Conservation (phyloP, 64 coral and sea anemone genomes). For the Montipora sp. region DNA sequence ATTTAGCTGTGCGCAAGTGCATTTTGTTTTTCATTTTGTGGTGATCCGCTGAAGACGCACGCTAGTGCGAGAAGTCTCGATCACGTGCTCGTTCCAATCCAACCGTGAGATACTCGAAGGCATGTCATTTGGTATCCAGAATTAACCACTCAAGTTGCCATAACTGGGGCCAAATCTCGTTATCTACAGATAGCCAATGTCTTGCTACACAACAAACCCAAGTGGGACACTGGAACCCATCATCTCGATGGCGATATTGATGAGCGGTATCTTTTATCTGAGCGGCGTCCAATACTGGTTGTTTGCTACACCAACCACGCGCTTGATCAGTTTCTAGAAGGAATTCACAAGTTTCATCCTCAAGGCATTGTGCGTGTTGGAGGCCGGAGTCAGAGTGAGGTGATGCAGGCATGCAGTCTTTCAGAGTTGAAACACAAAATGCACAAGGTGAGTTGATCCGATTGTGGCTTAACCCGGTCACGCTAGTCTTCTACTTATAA, state of each 20-base stretch:
- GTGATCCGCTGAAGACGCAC: too few species aligned
- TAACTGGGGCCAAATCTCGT: background rate
- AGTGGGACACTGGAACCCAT: slow-evolving; percentile 79
- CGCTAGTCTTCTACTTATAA: too few species aligned
- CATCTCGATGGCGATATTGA: slow-evolving; percentile 1
- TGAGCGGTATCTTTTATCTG: background rate
- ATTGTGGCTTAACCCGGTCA: background rate
- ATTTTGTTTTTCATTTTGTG: too few species aligned
- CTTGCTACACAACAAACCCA: slow-evolving; percentile 78
- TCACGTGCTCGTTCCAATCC: too few species aligned
- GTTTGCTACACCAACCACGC: slow-evolving; percentile 95
- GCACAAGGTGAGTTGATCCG: slow-evolving; percentile 42
- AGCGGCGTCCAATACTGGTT: slow-evolving; percentile 73
- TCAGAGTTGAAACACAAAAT: slow-evolving; percentile 58
- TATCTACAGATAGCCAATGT: slow-evolving; percentile 75
- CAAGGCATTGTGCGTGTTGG: slow-evolving; percentile 75
- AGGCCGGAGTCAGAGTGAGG: slow-evolving; percentile 70
- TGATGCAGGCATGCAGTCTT: slow-evolving; percentile 61
- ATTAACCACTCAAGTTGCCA: background rate
- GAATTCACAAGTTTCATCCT: slow-evolving; percentile 75
- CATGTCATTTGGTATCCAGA: too few species aligned
- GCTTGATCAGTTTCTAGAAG: slow-evolving; percentile 86
- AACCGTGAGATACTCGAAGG: too few species aligned
- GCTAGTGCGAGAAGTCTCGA: too few species aligned
- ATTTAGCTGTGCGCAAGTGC: too few species aligned